phyloP scores from a whole-genome alignment of 2,113 vertebrate species.

The Pavo muticus region DNA sequence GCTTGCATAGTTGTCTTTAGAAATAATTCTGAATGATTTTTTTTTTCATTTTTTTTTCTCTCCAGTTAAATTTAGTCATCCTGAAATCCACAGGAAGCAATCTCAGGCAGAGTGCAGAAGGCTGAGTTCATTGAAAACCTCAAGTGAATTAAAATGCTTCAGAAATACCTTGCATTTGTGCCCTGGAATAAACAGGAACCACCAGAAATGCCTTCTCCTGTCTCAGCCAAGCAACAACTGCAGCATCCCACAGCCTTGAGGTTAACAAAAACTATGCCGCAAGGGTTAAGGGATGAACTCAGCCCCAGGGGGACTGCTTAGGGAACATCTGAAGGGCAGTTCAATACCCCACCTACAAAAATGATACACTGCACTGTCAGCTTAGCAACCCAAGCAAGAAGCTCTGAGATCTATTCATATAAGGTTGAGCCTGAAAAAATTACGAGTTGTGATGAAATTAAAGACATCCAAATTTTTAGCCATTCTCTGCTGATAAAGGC shows the following conservation, averaged over 20 bases:
- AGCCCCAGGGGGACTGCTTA: neutral
- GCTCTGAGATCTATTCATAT: neutral
- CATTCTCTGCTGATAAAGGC: constrained; percentile 58
- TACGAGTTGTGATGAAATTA: constrained; percentile 61
- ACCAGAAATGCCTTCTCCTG: neutral
- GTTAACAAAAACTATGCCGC: neutral
- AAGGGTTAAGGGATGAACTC: constrained; percentile 12
- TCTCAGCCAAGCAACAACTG: neutral
- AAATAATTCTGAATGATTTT: constrained; percentile 5
- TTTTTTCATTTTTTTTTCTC: neutral
- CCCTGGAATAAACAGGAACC: neutral
- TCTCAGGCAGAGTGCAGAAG: neutral
- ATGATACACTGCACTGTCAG: neutral
- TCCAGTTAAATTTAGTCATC: constrained; percentile 35
- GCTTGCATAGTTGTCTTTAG: constrained; percentile 7
- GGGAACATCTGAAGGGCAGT: constrained; percentile 5
- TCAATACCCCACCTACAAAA: constrained; percentile 5
- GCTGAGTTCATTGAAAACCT: constrained; percentile 55
- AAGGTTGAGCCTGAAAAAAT: constrained; percentile 45
- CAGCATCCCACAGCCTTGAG: neutral
- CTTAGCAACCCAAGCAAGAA: neutral
- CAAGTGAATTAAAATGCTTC: constrained; percentile 33
- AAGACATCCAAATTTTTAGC: constrained; percentile 61
- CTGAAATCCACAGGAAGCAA: constrained; percentile 58
- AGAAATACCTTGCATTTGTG: constrained; percentile 30